Evolutionary conservation across 2,797 vertebrate genomes (phyloP), one percentile per base, ranked within the genome.

Genomic region (Heteromormyrus szaboi): DNA sequence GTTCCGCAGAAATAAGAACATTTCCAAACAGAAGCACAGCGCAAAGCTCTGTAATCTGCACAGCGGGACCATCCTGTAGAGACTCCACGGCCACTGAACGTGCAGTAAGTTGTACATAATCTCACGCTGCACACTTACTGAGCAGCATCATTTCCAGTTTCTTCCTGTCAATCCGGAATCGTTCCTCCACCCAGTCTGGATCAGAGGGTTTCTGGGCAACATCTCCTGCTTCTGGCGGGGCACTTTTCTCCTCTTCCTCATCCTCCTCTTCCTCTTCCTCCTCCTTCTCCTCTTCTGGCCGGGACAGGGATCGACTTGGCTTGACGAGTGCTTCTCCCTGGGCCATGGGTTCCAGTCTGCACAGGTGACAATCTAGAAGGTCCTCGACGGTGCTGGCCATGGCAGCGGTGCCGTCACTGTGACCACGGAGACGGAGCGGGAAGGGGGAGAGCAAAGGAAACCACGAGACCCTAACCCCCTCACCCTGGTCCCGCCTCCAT

Each of bases 161-260:
- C 93, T 96, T 97, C 93, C 96, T 94, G 94, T 97, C 96, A 9
- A 97, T 97, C 90, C 96, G 94, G 93, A 97, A 97, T 90, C 96
- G 94, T 91, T 97, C 96, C 90, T 97, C 96, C 90, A 95, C 92
- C 95, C 95, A 96, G 17, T 96, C 95, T 0, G 92, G 93, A 92
- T 96, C 94, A 46, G 89, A 56, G 89, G 90, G 91, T 83, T 93
- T 92, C 68, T 87, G 90, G 87, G 25, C 87, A 2, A 87, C 88
- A 2, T 88, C 79, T 85, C 93, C 93, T 72, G 91, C 89, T 85
- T 81, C 91, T 0, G 17, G 85, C 41, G 25, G 88, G 11, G 89
- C 90, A 50, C 89, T 85, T 88, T 90, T 90, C 88, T 89, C 89
- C 14, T 91, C 91, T 59, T 48, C 89, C 44, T 91, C 93, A 29